A percentile compares a stretch with the other conserved stretches of the same genome.
Conservation (phyloP, 53 echinoderm and acorn worm genomes). For the Hippasteria phrygiana region DNA sequence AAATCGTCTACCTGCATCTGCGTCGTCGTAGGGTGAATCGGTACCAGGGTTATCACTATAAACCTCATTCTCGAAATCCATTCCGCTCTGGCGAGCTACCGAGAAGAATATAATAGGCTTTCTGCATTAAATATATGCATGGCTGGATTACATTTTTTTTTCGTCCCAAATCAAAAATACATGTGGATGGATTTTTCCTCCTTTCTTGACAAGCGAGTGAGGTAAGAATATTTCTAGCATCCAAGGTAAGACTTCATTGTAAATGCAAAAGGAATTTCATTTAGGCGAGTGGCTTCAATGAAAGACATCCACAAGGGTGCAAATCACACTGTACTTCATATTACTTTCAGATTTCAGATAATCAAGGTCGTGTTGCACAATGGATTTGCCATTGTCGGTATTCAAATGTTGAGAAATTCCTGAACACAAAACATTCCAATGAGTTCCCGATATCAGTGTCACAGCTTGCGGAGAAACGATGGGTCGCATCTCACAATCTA, state of each 20-base stretch:
- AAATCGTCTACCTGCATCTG: constrained; percentile 30
- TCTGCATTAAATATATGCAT: neutral
- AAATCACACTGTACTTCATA: too few species aligned
- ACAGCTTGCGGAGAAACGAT: too few species aligned
- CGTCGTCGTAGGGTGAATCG: constrained; percentile 36
- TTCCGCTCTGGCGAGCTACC: constrained; percentile 32
- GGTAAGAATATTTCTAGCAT: neutral
- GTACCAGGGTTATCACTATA: constrained; percentile 17
- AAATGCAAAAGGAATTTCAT: neutral
- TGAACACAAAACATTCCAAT: too few species aligned
- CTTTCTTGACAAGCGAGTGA: neutral
- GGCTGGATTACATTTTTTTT: neutral
- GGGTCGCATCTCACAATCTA: too few species aligned
- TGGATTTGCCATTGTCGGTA: too few species aligned
- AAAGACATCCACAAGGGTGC: neutral
- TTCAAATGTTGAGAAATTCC: too few species aligned
- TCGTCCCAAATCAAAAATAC: too few species aligned
- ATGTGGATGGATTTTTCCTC: too few species aligned
- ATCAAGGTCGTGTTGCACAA: too few species aligned
- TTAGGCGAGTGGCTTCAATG: neutral
- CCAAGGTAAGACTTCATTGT: neutral
- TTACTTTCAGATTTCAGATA: too few species aligned
- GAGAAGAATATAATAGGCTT: neutral
- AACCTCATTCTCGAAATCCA: constrained; percentile 26
- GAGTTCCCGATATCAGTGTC: too few species aligned